Evolutionary conservation across 2,888 invertebrate species (phyloP), one percentile per base, ranked within the genome.

Genomic region (Meiosimyza decipiens): DNA sequence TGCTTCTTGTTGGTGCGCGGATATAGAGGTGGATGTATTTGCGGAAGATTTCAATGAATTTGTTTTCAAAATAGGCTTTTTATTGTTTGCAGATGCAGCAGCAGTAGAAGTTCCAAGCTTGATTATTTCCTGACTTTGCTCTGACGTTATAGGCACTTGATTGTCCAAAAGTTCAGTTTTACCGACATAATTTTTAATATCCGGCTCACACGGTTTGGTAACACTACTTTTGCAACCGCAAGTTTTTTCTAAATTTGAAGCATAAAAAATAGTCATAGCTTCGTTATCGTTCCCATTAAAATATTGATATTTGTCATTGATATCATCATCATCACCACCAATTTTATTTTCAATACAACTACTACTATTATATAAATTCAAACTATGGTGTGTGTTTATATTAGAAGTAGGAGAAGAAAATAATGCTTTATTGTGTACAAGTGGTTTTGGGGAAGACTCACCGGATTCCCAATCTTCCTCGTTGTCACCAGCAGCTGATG

Each of bases 381-480:
- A 65, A 72, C 47, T 57, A 71, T 66, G 65, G 60, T 51, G 69
- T 47, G 60, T 66, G 60, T 71, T 33, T 69, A 69, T 33, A 51
- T 76, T 73, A 72, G 68, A 74, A 71, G 75, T 64, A 60, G 66
- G 59, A 69, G 72, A 71, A 52, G 67, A 71, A 72, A 65, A 71
- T 79, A 76, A 77, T 79, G 74, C 73, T 50, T 64, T 64, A 72
- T 75, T 76, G 71, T 76, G 73, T 73, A 75, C 72, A 78, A 78
- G 73, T 78, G 79, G 76, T 74, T 79, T 77, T 77, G 79, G 77
- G 77, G 76, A 78, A 76, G 82, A 87, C 87, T 87, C 85, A 87
- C 87, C 87, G 81, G 87, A 87, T 85, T 87, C 87, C 87, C 87
- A 87, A 82, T 86, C 87, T 80, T 86, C 87, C 76, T 85, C 85